Percentiles rank a stretch among this genome's conserved stretches.
Evolutionary conservation across 2,113 vertebrate genomes (phyloP).

Genomic region (Athene cunicularia): DNA sequence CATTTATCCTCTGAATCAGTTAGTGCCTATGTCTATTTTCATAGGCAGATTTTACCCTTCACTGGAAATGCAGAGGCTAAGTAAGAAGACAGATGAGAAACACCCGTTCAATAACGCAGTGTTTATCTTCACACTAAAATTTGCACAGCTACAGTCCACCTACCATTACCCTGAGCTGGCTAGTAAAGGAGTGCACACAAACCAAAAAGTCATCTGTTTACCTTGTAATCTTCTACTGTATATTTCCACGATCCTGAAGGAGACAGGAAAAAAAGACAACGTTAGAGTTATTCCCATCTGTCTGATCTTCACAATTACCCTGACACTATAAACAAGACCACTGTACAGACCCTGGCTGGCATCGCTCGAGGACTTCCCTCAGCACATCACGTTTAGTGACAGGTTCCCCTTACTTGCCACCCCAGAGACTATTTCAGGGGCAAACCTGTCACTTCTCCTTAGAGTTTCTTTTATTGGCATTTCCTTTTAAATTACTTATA

Average conservation of each 20-base stretch:
- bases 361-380: not conserved
- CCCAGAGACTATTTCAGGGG: not conserved
- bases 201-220: constrained; percentile 47
- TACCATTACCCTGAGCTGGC: not conserved
- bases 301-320: not conserved
- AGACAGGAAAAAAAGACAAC: not conserved
- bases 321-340: accelerated
- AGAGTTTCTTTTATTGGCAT: not conserved
- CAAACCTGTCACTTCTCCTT: not conserved
- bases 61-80: not conserved
- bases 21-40: not conserved
- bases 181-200: not conserved
- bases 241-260: constrained; percentile 94
- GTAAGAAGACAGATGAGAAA: not conserved
- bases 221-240: constrained; percentile 97
- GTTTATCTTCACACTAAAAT: not conserved
- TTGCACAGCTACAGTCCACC: not conserved
- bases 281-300: not conserved
- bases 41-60: not conserved
- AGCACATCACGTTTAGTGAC: not conserved
- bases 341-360: not conserved
- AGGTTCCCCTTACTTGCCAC: not conserved
- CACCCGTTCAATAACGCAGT: not conserved
- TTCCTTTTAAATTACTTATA: not conserved
- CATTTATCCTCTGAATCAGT: not conserved